These are phyloP conservation scores for Ptychadena robeensis DNA, from an alignment of 2,797 vertebrate genomes.

Conservation along the genomic window DNA sequence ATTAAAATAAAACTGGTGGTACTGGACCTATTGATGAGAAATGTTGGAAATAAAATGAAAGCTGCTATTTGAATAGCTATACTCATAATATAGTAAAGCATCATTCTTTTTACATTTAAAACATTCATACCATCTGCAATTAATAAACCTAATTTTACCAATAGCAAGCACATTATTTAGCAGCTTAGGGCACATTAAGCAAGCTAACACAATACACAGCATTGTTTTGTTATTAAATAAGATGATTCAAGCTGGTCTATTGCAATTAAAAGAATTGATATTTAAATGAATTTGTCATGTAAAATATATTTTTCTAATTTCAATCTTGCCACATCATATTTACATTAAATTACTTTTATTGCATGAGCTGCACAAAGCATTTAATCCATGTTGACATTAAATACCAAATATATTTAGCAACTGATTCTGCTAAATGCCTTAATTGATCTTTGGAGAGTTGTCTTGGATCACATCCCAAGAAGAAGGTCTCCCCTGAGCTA, in stretches of 20 bases:
- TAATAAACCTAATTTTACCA: neutral
- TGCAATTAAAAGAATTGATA: neutral
- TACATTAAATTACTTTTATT: slow-evolving; percentile 61
- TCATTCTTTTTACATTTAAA: neutral
- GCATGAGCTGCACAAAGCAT: slow-evolving; percentile 67
- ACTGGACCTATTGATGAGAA: neutral
- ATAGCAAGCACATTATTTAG: neutral
- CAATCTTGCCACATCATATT: neutral
- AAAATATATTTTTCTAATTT: neutral
- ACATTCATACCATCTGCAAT: neutral
- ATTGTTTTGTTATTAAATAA: too few relatives aligned
- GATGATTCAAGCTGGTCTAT: neutral
- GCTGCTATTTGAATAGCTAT: too few relatives aligned
- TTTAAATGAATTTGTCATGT: neutral
- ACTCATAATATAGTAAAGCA: too few relatives aligned
- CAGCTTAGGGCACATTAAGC: too few relatives aligned
- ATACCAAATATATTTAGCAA: slow-evolving; percentile 72
- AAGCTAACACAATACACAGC: neutral
- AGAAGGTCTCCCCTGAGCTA: too few relatives aligned
- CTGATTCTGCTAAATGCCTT: slow-evolving; percentile 64
- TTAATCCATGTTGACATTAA: slow-evolving; percentile 68
- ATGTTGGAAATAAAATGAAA: neutral
- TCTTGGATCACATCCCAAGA: slow-evolving; percentile 65
- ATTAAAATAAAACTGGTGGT: too few relatives aligned
- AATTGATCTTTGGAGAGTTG: slow-evolving; percentile 74